phyloP scores from a whole-genome alignment of 2,888 invertebrate species.

The Eupithecia exiguata region DNA sequence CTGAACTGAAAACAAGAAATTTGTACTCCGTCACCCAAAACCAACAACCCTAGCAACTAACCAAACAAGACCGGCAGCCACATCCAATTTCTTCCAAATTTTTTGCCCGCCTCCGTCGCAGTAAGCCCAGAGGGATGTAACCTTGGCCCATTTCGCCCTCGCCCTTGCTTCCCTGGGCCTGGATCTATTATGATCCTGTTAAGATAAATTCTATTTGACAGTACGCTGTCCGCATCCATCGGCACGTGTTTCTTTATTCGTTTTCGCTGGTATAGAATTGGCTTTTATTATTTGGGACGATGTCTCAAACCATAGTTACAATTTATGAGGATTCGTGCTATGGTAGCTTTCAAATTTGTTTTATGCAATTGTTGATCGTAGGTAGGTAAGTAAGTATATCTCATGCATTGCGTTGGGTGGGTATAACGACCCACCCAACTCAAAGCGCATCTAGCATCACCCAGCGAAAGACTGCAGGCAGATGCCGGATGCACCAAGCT shows the following conservation, averaged over 20 bases:
- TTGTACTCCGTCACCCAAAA: conserved; percentile 5
- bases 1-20: conserved; percentile 2
- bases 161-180: conserved; percentile 6
- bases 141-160: conserved; percentile 44
- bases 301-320: background rate
- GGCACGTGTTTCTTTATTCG: conserved; percentile 23
- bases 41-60: conserved; percentile 20
- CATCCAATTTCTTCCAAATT: conserved; percentile 29
- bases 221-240: conserved; percentile 10
- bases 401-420: too few relatives aligned
- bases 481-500: too few relatives aligned
- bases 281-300: background rate
- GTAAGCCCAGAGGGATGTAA: conserved; percentile 19
- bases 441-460: too few relatives aligned
- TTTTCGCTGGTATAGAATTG: background rate
- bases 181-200: conserved; percentile 38
- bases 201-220: conserved; percentile 39
- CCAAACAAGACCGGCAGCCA: conserved; percentile 27
- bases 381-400: too few relatives aligned
- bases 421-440: too few relatives aligned
- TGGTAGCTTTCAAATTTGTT: too few relatives aligned
- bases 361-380: too few relatives aligned
- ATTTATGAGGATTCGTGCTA: background rate
- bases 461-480: too few relatives aligned
- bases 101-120: conserved; percentile 30